Evolutionary conservation across 2,888 invertebrate genomes (phyloP).

Genomic region (Keiferia lycopersicella): DNA sequence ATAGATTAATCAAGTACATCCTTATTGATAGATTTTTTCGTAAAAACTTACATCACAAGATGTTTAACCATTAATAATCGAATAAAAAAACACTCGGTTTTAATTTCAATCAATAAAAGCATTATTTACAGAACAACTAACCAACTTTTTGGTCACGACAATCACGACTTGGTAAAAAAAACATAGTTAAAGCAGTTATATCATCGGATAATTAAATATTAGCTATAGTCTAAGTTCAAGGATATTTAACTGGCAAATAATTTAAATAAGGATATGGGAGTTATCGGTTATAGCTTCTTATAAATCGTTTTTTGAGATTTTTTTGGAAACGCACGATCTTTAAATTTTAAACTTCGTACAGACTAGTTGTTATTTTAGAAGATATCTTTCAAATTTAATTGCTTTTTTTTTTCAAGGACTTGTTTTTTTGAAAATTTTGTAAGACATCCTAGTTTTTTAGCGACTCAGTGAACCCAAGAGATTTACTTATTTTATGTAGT

Average conservation of each 20-base stretch:
- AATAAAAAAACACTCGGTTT: slow-evolving; percentile 1
- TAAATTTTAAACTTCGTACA: background rate
- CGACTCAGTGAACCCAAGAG: too few relatives aligned
- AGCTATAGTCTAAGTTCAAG: background rate
- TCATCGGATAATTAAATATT: slow-evolving; percentile 5
- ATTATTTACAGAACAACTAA: slow-evolving; percentile 11
- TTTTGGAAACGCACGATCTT: background rate
- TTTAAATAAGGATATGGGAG: background rate
- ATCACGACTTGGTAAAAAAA: slow-evolving; percentile 3
- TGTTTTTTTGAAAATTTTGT: too few relatives aligned
- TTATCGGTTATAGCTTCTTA: background rate
- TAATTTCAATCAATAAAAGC: slow-evolving; percentile 4
- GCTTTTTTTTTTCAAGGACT: too few relatives aligned
- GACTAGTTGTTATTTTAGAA: too few relatives aligned
- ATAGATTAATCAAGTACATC: slow-evolving; percentile 3
- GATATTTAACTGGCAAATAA: background rate
- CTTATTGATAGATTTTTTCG: background rate
- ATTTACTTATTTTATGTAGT: too few relatives aligned
- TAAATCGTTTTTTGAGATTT: background rate
- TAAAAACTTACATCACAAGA: slow-evolving; percentile 3
- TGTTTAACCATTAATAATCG: background rate
- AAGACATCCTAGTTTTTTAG: too few relatives aligned
- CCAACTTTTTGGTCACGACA: slow-evolving; percentile 18
- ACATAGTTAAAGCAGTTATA: background rate
- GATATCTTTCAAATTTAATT: too few relatives aligned